A percentile compares a stretch with the other conserved stretches of the same genome.
Evolutionary conservation across 2,888 invertebrate genomes (phyloP).

Genomic region (Acleris sparsana): DNA sequence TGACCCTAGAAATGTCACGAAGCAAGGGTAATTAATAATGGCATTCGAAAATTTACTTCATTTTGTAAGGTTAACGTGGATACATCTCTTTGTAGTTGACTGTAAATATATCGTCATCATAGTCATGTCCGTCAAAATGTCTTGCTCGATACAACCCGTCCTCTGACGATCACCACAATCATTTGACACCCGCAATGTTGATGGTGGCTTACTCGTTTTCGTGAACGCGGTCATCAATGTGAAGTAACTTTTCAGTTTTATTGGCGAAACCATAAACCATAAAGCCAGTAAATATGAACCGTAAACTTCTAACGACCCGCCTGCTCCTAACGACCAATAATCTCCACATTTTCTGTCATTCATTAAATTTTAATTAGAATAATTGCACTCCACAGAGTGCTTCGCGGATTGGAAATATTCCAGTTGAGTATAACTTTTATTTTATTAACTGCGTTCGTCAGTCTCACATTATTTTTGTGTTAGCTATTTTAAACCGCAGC

Average conservation of each 20-base stretch:
- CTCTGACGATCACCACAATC: too few species aligned
- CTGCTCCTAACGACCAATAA: constrained; percentile 31
- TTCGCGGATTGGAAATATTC: constrained; percentile 5
- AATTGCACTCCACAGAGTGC: constrained; percentile 23
- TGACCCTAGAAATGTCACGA: too few species aligned
- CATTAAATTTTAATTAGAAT: constrained; percentile 32
- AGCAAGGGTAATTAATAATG: too few species aligned
- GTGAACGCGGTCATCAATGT: not conserved
- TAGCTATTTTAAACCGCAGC: not conserved
- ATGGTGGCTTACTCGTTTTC: too few species aligned
- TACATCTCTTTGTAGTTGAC: too few species aligned
- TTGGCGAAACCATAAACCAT: constrained; percentile 13
- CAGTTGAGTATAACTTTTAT: not conserved
- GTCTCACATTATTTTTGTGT: not conserved
- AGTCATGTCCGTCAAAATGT: too few species aligned
- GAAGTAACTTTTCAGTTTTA: constrained; percentile 18
- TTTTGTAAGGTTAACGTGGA: too few species aligned
- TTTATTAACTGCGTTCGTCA: not conserved
- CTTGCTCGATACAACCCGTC: too few species aligned
- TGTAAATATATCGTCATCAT: too few species aligned
- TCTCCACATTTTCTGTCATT: constrained; percentile 20
- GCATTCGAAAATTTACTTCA: too few species aligned
- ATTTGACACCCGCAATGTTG: too few species aligned
- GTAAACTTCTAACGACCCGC: constrained; percentile 23
- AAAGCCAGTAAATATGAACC: constrained; percentile 23